Conservation (phyloP, 2,113 vertebrate genomes). For the Phyllostomus hastatus region DNA sequence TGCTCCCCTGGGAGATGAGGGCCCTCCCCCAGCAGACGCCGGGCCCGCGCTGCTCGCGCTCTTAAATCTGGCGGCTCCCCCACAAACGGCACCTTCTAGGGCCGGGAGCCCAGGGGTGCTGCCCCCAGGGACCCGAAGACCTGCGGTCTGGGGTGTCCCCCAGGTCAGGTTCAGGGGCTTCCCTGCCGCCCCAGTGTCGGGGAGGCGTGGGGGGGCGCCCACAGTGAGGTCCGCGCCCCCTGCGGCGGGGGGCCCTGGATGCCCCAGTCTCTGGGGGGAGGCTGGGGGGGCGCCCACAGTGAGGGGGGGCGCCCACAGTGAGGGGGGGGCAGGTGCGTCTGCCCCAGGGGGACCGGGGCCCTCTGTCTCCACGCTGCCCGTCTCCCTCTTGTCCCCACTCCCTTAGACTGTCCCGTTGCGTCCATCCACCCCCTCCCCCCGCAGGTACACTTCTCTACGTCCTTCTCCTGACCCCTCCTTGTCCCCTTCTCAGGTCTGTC, state of each 20-base stretch:
- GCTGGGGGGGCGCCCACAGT: background rate
- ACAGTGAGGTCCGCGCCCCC: background rate
- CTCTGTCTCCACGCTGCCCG: background rate
- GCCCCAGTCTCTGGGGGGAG: background rate
- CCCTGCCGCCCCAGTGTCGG: background rate
- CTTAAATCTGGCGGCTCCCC: too few species aligned
- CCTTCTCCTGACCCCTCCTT: background rate
- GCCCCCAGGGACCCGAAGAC: too few species aligned
- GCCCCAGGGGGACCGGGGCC: background rate
- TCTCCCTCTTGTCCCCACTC: background rate
- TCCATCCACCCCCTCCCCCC: background rate
- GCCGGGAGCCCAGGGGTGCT: background rate
- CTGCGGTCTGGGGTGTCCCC: background rate
- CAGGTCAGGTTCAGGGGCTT: background rate
- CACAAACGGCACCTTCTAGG: background rate
- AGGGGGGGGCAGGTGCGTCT: background rate
- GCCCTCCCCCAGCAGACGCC: background rate
- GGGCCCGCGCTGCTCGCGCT: rapidly evolving
- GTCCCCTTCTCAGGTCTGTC: background rate
- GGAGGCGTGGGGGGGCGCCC: background rate
- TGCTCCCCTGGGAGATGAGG: background rate
- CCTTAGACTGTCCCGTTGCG: background rate
- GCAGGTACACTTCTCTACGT: background rate
- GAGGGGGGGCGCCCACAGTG: too few species aligned
- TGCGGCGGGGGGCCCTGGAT: background rate